Evolutionary conservation across 2,113 vertebrate species (phyloP).

Genomic region (Oxyruncus cristatus): DNA sequence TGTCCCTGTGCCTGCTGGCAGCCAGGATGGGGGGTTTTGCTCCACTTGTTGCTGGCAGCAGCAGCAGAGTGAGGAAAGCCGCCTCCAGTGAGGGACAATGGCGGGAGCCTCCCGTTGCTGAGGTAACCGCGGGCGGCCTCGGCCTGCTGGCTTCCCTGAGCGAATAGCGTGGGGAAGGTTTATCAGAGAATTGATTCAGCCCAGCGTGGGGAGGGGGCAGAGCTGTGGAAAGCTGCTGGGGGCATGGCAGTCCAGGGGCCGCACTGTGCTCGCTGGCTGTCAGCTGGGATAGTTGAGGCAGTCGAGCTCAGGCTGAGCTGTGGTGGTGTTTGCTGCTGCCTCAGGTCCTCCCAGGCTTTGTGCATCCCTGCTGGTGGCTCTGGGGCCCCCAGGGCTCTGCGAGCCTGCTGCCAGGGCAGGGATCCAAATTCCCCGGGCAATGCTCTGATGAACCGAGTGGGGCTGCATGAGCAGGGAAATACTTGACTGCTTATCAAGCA

Average conservation of each 20-base stretch:
- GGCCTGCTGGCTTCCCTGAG: not conserved
- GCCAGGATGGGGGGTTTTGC: not conserved
- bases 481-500: rapidly evolving
- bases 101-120: conserved; percentile 45
- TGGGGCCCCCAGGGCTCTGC: not conserved
- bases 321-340: not conserved
- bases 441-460: not conserved
- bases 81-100: conserved; percentile 19
- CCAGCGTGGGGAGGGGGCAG: rapidly evolving
- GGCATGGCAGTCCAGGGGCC: not conserved
- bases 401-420: rapidly evolving
- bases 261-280: not conserved
- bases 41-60: conserved; percentile 57
- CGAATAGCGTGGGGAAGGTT: not conserved
- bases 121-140: conserved; percentile 22
- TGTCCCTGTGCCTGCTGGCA: not conserved
- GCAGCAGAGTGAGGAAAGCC: not conserved
- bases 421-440: not conserved
- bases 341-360: not conserved
- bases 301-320: not conserved
- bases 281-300: not conserved
- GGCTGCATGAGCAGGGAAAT: not conserved
- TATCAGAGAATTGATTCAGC: not conserved
- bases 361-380: not conserved
- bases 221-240: not conserved